These are phyloP conservation scores for Hipparchia semele DNA, from an alignment of 2,888 invertebrate species.

Conservation along the genomic window DNA sequence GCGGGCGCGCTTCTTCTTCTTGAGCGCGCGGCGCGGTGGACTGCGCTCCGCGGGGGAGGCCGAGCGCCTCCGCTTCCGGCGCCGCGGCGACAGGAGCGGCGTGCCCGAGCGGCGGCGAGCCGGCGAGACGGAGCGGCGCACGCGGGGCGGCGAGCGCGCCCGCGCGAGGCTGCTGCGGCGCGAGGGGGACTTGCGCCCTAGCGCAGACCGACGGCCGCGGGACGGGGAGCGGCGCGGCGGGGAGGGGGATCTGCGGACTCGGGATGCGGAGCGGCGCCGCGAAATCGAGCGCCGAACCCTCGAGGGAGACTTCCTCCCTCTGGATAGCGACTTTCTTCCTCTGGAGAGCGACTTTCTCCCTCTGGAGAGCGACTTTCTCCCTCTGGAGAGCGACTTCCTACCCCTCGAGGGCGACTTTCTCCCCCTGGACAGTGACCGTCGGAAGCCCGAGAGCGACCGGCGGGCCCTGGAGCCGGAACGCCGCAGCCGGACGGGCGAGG, in stretches of 20 bases:
- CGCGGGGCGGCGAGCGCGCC: constrained; percentile 43
- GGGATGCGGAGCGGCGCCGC: constrained; percentile 42
- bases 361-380: constrained; percentile 33
- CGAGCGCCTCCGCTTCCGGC: constrained; percentile 52
- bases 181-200: background rate
- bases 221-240: constrained; percentile 41
- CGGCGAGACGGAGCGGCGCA: constrained; percentile 44
- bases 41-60: constrained; percentile 48
- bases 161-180: constrained; percentile 34
- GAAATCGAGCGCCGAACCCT: constrained; percentile 48
- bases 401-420: constrained; percentile 36
- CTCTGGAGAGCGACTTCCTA: constrained; percentile 29
- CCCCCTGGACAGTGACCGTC: constrained; percentile 37
- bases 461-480: constrained; percentile 33
- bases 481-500: constrained; percentile 15
- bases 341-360: constrained; percentile 37
- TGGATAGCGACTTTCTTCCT: constrained; percentile 32
- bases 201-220: constrained; percentile 15
- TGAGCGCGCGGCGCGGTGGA: constrained; percentile 53
- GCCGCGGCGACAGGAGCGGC: constrained; percentile 49
- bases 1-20: constrained; percentile 62
- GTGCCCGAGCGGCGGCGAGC: constrained; percentile 51
- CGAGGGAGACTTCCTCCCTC: constrained; percentile 33
- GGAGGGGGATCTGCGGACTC: constrained; percentile 40
- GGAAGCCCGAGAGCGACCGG: constrained; percentile 24